phyloP scores from a whole-genome alignment of 2,888 invertebrate species.

The Flexamia atlantica region DNA sequence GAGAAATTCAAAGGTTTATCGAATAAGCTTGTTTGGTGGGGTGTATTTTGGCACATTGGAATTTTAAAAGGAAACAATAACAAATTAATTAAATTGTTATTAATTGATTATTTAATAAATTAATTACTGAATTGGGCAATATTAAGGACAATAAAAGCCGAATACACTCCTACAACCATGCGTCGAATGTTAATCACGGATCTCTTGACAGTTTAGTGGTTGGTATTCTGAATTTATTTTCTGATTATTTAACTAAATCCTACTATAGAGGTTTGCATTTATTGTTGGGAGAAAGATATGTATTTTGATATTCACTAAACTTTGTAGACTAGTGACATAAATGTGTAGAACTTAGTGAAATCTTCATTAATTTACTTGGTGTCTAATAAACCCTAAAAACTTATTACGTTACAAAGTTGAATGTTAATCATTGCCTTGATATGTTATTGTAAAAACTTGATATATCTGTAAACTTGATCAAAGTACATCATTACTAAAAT shows the following conservation, averaged over 20 bases:
- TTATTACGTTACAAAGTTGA: conserved; percentile 1
- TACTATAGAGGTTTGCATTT: conserved; percentile 22
- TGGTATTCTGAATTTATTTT: not conserved
- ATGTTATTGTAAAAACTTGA: not conserved
- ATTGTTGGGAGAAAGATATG: conserved; percentile 20
- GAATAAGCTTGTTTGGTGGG: conserved; percentile 23
- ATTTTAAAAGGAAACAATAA: not conserved
- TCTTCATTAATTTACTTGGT: conserved; percentile 29
- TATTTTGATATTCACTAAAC: conserved; percentile 50
- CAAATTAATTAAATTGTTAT: not conserved
- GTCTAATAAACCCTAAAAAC: conserved; percentile 31
- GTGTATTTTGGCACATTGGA: conserved; percentile 6
- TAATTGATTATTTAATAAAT: not conserved
- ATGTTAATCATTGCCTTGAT: not conserved
- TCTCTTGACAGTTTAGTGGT: not conserved
- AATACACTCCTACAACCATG: conserved; percentile 5
- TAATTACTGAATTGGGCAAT: not conserved
- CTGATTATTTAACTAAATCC: not conserved
- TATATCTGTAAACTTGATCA: not conserved
- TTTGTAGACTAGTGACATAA: conserved; percentile 30
- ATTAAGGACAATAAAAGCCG: conserved; percentile 11
- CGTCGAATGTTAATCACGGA: not conserved
- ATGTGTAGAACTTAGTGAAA: conserved; percentile 24
- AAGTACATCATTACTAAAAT: not conserved
- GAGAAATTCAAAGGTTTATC: conserved; percentile 29